Base-by-base conservation (phyloP, 2,888 invertebrate species). In the Mesorhabditis belari region DNA sequence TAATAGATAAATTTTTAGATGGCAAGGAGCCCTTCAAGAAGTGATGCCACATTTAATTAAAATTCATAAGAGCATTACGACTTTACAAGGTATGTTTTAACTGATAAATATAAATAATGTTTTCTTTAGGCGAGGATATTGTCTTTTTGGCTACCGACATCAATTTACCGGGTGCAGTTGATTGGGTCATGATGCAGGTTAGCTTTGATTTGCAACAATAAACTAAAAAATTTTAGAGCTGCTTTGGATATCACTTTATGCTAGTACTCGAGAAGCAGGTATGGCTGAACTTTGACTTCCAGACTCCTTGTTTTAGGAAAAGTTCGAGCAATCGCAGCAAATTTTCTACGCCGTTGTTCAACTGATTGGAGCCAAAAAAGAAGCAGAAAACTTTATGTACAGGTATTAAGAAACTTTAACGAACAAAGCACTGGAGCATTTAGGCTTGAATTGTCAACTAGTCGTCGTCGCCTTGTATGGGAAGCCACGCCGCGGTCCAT, bases 131-230 rank as follows among this genome's bases (percentile, higher is more conserved):
- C 57, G 98, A 99, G 84, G 98, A 99, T 82, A 99, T 99, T 77
- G 98, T 99, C 58, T 99, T 99, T 84, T 85, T 99, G 76, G 98
- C 98, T 2, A 99, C 98, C 49, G 98, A 99, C 83, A 98, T 99
- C 66, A 98, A 96, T 85, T 87, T 99, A 71, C 96, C 96, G 6
- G 98, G 98, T 63, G 80, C 81, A 3, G 81, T 81, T 19, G 81
- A 81, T 61, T 81, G 81, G 81, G 85, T 85, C 3, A 99, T 99
- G 98, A 98, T 99, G 96, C 98, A 99, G n/a, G n/a, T n/a, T n/a
- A n/a, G n/a, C n/a, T n/a, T n/a, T n/a, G n/a, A n/a, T n/a, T n/a
- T n/a, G n/a, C n/a, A n/a, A n/a, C n/a, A n/a, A n/a, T n/a, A n/a
- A n/a, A n/a, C n/a, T n/a, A n/a, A n/a, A n/a, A n/a, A n/a, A n/a